A percentile compares a stretch with the other conserved stretches of the same genome.
phyloP scores from a whole-genome alignment of 2,797 vertebrate genomes.

The Xerus rutilus region DNA sequence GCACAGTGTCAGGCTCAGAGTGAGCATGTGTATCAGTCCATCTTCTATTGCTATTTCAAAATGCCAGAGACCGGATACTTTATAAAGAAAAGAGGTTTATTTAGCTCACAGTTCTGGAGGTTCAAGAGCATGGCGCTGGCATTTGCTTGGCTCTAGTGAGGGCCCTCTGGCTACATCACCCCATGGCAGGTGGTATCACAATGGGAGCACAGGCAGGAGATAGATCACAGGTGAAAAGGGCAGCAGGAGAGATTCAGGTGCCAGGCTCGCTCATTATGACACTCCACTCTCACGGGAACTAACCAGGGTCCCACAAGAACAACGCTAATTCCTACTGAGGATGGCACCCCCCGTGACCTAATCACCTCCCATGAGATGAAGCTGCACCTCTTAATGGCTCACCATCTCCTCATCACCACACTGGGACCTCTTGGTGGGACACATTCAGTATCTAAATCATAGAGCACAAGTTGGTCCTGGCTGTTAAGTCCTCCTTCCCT shows the following conservation, averaged over 20 bases:
- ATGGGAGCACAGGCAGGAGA: background rate
- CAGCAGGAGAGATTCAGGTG: background rate
- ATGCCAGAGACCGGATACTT: background rate
- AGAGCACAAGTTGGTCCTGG: background rate
- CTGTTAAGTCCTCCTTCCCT: background rate
- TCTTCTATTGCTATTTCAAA: background rate
- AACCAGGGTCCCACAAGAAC: background rate
- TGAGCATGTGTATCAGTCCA: fast-evolving
- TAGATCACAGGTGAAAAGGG: background rate
- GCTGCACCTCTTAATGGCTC: background rate
- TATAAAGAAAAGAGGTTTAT: background rate
- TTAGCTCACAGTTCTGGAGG: background rate
- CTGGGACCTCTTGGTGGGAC: background rate
- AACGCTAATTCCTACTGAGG: background rate
- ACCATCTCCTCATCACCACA: background rate
- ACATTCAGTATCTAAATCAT: too few relatives aligned
- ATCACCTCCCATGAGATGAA: background rate
- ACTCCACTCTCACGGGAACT: background rate
- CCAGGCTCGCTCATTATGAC: background rate
- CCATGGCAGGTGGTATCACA: background rate
- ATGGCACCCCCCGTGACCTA: too few relatives aligned
- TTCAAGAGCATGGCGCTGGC: background rate
- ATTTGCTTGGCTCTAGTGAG: background rate
- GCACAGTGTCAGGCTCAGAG: background rate
- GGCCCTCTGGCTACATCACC: background rate